phyloP scores from a whole-genome alignment of 2,797 vertebrate species.

The Chiroxiphia lanceolata region DNA sequence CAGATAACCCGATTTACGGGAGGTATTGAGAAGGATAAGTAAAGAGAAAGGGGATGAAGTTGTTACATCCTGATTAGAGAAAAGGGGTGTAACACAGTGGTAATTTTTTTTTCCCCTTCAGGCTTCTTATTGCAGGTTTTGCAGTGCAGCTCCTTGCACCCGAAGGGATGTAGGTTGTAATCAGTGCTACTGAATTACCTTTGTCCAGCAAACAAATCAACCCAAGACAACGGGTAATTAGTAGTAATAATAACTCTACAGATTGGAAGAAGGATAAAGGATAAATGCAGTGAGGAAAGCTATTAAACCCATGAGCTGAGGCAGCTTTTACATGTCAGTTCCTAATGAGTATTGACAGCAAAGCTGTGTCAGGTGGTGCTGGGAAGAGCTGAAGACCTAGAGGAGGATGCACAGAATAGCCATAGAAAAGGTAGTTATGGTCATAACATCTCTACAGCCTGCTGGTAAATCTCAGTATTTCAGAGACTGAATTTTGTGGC shows the following conservation, averaged over 20 bases:
- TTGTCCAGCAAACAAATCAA: conserved; percentile 9
- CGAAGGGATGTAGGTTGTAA: neutral
- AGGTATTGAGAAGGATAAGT: neutral
- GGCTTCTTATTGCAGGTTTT: neutral
- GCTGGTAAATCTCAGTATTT: neutral
- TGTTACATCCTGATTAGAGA: neutral
- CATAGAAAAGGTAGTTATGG: neutral
- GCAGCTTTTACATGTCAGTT: conserved; percentile 13
- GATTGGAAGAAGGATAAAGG: conserved; percentile 15
- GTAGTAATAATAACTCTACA: conserved; percentile 36
- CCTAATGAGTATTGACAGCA: conserved; percentile 28
- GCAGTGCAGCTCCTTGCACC: neutral
- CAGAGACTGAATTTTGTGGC: neutral
- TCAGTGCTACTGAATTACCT: conserved; percentile 7
- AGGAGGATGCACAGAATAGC: neutral
- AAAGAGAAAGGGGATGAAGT: conserved; percentile 8
- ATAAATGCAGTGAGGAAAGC: conserved; percentile 18
- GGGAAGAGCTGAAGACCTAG: neutral
- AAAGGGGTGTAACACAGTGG: neutral
- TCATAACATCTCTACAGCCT: neutral
- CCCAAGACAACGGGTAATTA: conserved; percentile 20
- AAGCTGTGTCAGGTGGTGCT: neutral
- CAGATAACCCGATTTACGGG: conserved; percentile 4
- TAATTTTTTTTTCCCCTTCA: neutral
- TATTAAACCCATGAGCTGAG: conserved; percentile 36